Base-by-base conservation (phyloP, 1,140 invertebrate genomes). In the Neodiprion lecontei region DNA sequence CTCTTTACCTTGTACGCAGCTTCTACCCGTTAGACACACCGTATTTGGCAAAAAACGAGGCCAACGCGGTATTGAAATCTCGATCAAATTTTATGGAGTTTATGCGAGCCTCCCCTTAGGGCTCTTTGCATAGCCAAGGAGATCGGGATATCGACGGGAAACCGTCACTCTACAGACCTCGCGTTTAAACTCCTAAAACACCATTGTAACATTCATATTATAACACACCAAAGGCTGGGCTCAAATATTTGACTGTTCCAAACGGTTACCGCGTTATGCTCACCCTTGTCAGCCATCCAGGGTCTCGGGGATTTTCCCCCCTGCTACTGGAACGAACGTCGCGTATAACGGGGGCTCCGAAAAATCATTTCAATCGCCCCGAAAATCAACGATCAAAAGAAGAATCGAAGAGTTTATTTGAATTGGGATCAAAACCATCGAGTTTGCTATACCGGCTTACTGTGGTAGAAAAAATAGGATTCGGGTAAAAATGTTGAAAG, bases 241-340 rank as follows among this genome's bases (percentile, higher is more conserved):
- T 61, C 53, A 61, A 61, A 61, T 61, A 61, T 61, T 61, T 61
- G 53, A 61, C 53, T 61, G 53, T 61, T 61, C 53, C 53, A 61
- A 61, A 61, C 53, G 53, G 53, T 61, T 61, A 61, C 53, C 53
- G 53, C 53, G 53, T 61, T 61, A 61, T 61, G 53, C 53, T 61
- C 53, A 61, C 53, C 53, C 53, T 61, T 61, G 53, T 61, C 53
- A 61, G 53, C 53, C 53, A 40, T 40, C 5, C 28, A 61, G 53
- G 53, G 11, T 61, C 53, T 61, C 53, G 9, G 53, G 53, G 53
- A 61, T 61, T 9, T 9, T 5, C 53, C n/a, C 28, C 28, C 28
- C 28, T 5, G 28, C 53, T 61, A 61, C 53, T 61, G 53, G 53
- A 40, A 40, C 28, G 28, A 40, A 40, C 28, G 53, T 4, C n/a